These are phyloP conservation scores for Malurus splendens DNA, from an alignment of 2,797 vertebrate species.

Conservation along the genomic window DNA sequence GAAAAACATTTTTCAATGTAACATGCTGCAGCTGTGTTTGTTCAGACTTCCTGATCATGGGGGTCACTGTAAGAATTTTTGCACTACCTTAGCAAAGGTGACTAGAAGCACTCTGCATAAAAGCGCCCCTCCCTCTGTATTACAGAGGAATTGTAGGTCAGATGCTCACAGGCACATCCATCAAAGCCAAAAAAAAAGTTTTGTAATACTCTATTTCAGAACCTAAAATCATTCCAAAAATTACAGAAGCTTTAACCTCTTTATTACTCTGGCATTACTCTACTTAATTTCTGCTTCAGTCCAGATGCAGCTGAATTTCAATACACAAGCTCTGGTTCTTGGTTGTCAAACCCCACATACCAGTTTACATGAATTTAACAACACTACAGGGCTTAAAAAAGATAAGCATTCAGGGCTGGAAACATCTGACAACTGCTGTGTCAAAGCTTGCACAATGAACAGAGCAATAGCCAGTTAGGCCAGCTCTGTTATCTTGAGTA, in stretches of 20 bases:
- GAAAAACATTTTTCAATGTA: neutral
- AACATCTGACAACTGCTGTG: neutral
- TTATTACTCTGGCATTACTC: neutral
- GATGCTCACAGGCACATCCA: neutral
- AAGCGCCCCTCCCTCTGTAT: neutral
- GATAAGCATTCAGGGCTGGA: neutral
- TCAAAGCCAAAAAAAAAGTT: neutral
- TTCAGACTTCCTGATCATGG: neutral
- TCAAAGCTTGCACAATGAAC: neutral
- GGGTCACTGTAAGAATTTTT: neutral
- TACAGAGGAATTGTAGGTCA: conserved; percentile 19
- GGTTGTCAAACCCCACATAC: neutral
- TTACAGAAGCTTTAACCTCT: neutral
- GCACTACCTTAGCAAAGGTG: conserved; percentile 12
- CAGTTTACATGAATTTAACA: neutral
- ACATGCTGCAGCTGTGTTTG: neutral
- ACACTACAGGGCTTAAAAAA: neutral
- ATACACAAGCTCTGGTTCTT: neutral
- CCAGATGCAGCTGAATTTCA: neutral
- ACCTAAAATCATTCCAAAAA: neutral
- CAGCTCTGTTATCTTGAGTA: neutral
- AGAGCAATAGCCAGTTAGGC: neutral
- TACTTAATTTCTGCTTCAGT: neutral
- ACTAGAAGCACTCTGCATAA: conserved; percentile 27
- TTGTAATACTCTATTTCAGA: neutral